These are phyloP conservation scores for Polydrusus pterygomalis DNA, from an alignment of 2,888 invertebrate species.

Conservation along the genomic window DNA sequence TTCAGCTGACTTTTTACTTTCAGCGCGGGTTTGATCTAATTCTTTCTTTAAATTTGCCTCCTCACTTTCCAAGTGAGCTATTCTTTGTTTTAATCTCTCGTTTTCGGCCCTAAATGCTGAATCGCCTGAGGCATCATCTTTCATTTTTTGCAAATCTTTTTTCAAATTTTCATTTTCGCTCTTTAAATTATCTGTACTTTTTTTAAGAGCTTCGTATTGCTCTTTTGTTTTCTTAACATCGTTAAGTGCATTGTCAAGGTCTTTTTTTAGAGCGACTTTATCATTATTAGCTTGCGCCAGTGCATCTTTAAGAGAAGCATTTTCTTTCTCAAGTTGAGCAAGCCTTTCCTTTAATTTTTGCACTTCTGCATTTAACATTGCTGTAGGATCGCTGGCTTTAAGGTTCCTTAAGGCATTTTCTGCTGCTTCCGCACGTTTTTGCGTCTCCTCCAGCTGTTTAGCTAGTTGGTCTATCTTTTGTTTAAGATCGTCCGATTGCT, in stretches of 20 bases:
- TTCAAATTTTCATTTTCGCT: constrained; percentile 54
- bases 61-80: constrained; percentile 52
- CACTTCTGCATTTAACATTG: constrained; percentile 60
- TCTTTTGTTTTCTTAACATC: constrained; percentile 46
- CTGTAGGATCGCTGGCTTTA: constrained; percentile 59
- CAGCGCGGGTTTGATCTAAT: constrained; percentile 51
- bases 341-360: constrained; percentile 56
- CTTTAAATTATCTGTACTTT: constrained; percentile 45
- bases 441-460: constrained; percentile 61
- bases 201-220: constrained; percentile 49
- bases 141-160: constrained; percentile 50
- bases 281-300: constrained; percentile 50
- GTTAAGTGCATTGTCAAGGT: constrained; percentile 46
- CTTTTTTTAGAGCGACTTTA: constrained; percentile 50
- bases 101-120: constrained; percentile 53
- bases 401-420: constrained; percentile 59
- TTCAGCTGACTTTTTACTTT: constrained; percentile 54
- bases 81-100: constrained; percentile 47
- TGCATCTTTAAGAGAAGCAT: constrained; percentile 50
- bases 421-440: constrained; percentile 59
- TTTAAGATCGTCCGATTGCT: constrained; percentile 57
- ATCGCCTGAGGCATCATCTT: constrained; percentile 28
- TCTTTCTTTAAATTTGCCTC: constrained; percentile 51
- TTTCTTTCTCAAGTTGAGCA: constrained; percentile 57
- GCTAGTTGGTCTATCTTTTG: constrained; percentile 59